These are phyloP conservation scores for Oncorhynchus clarkii DNA, from an alignment of 2,113 vertebrate genomes.

Conservation along the genomic window DNA sequence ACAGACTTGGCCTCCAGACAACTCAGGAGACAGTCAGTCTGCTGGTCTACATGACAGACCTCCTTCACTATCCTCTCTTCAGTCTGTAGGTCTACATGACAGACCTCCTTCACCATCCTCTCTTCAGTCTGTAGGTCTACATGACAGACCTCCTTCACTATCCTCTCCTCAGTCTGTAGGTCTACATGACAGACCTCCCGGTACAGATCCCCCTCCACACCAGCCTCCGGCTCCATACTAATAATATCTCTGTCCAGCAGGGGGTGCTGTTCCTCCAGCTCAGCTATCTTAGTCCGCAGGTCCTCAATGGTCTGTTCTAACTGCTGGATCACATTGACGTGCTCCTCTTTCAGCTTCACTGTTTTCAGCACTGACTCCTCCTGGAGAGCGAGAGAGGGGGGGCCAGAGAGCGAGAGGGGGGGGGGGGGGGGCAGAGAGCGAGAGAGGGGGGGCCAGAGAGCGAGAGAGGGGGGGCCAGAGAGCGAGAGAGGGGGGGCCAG, in stretches of 20 bases:
- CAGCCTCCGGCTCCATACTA: conserved; percentile 59
- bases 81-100: conserved; percentile 73
- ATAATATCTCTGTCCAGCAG: conserved; percentile 63
- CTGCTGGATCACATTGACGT: conserved; percentile 86
- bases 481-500: too few species aligned
- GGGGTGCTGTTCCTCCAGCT: conserved; percentile 85
- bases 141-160: conserved; percentile 50
- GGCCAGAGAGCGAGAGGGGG: too few species aligned
- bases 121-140: conserved; percentile 72
- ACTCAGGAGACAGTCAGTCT: conserved; percentile 62
- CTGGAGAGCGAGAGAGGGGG: conserved; percentile 36
- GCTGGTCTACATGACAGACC: conserved; percentile 70
- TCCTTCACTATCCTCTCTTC: conserved; percentile 39
- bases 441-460: not conserved
- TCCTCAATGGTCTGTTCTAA: conserved; percentile 96
- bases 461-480: rapidly evolving
- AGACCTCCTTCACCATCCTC: conserved; percentile 34
- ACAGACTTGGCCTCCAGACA: conserved; percentile 86
- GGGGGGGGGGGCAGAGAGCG: rapidly evolving
- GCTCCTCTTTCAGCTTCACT: conserved; percentile 79
- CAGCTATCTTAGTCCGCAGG: conserved; percentile 91
- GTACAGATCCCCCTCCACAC: conserved; percentile 32
- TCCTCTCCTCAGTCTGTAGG: conserved; percentile 65
- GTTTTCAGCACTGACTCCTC: conserved; percentile 66
- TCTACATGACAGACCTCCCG: conserved; percentile 63